Conservation (phyloP, 2,797 vertebrate species). For the Crenuchus spilurus region DNA sequence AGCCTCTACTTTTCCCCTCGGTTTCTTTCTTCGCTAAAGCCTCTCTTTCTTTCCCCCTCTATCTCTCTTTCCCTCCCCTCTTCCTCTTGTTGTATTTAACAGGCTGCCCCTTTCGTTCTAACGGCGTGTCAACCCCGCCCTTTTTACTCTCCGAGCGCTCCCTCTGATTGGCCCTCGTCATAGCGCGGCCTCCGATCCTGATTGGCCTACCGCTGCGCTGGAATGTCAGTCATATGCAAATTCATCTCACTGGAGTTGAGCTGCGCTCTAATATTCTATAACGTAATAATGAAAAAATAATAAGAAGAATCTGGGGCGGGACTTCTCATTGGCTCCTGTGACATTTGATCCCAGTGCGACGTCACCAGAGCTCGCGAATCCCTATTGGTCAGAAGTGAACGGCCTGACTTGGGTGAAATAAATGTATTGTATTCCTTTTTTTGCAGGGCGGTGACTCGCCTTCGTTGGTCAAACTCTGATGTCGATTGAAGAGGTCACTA, state of each 20-base stretch:
- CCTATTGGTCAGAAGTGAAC: constrained; percentile 18
- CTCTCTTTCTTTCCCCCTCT: constrained; percentile 48
- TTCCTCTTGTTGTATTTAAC: constrained; percentile 80
- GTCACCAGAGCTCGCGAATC: background rate
- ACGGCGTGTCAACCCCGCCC: constrained; percentile 82
- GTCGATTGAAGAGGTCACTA: no score
- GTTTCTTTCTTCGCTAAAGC: constrained; percentile 50
- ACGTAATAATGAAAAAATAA: background rate
- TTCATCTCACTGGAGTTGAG: constrained; percentile 47
- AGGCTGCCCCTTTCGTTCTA: constrained; percentile 72
- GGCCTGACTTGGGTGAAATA: constrained; percentile 31
- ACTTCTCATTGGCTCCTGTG: constrained; percentile 46
- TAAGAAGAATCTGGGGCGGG: background rate
- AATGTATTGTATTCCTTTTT: no score
- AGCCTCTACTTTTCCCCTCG: constrained; percentile 63
- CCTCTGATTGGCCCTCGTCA: constrained; percentile 71
- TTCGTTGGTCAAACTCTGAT: no score
- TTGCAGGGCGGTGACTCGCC: no score
- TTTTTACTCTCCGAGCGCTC: constrained; percentile 38
- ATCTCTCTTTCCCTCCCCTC: constrained; percentile 77
- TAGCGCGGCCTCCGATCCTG: constrained; percentile 51
- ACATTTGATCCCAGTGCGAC: constrained; percentile 16
- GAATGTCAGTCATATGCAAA: constrained; percentile 89
- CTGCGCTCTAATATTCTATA: constrained; percentile 27
- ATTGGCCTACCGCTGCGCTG: constrained; percentile 75